Evolutionary conservation across 2,888 invertebrate species (phyloP).

Genomic region (Muscina levida): DNA sequence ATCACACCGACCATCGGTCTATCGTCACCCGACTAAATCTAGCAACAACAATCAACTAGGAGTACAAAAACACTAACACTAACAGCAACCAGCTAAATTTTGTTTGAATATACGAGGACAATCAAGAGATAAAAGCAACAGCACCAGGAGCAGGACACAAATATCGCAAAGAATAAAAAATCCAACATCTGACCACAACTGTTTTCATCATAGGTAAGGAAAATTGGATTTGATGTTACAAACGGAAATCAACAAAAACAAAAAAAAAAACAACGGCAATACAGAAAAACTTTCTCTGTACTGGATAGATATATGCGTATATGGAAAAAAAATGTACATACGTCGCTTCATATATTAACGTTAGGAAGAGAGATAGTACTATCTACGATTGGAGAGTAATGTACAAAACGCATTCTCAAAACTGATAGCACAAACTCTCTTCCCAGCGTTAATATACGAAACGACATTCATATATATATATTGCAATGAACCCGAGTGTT

Average conservation of each 20-base stretch:
- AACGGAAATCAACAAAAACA: constrained; percentile 50
- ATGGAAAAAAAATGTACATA: too few species aligned
- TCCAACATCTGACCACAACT: constrained; percentile 64
- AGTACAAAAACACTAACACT: constrained; percentile 31
- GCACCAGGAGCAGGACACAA: constrained; percentile 19
- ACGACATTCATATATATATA: constrained; percentile 12
- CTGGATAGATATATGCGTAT: constrained; percentile 13
- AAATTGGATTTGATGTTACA: constrained; percentile 64
- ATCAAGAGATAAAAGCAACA: constrained; percentile 36
- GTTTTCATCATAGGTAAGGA: constrained; percentile 65
- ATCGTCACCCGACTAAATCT: constrained; percentile 43
- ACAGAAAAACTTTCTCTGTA: constrained; percentile 17
- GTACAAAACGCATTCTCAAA: background rate
- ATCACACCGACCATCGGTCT: constrained; percentile 39
- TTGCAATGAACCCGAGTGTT: constrained; percentile 60
- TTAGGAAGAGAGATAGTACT: too few species aligned
- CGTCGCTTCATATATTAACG: too few species aligned
- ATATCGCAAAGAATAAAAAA: constrained; percentile 47
- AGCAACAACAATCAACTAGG: constrained; percentile 22
- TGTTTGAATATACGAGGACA: constrained; percentile 43
- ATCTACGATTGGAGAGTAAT: background rate
- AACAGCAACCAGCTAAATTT: constrained; percentile 17
- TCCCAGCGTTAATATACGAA: too few species aligned
- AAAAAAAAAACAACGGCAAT: too few species aligned
- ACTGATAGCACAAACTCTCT: too few species aligned